Evolutionary conservation across 2,797 vertebrate species (phyloP).

Genomic region (Fistularia commersonii): DNA sequence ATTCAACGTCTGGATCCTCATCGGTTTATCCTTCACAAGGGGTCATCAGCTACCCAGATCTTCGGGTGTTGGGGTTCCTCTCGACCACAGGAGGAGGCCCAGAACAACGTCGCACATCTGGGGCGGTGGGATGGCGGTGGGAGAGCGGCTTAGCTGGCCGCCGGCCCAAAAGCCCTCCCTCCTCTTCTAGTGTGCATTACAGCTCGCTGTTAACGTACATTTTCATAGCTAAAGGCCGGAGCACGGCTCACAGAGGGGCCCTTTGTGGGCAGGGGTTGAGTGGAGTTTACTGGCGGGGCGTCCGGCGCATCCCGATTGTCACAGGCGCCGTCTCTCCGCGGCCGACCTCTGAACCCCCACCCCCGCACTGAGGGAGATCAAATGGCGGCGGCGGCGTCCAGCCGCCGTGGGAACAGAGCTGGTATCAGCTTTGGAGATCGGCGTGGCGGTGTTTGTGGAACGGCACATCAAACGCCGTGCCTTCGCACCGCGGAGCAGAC

Average conservation of each 20-base stretch:
- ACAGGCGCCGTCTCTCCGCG: slow-evolving; percentile 10
- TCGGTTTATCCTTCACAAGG: slow-evolving; percentile 38
- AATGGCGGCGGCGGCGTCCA: too few relatives aligned
- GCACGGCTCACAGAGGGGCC: slow-evolving; percentile 28
- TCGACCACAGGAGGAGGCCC: slow-evolving; percentile 56
- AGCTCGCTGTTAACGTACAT: slow-evolving; percentile 45
- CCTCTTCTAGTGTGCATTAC: slow-evolving; percentile 44
- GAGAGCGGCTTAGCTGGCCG: slow-evolving; percentile 40
- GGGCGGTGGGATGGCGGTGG: slow-evolving; percentile 11
- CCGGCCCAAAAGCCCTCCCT: slow-evolving; percentile 39
- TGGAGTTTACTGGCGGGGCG: slow-evolving; percentile 33
- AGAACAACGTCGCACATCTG: slow-evolving; percentile 67
- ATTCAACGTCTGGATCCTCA: slow-evolving; percentile 3
- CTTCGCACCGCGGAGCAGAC: too few relatives aligned
- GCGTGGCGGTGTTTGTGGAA: slow-evolving; percentile 39
- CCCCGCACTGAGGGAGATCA: too few relatives aligned
- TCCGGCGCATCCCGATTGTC: slow-evolving; percentile 17
- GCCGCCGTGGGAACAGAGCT: too few relatives aligned
- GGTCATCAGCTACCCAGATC: slow-evolving; percentile 66
- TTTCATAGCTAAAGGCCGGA: slow-evolving; percentile 44
- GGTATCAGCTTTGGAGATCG: slow-evolving; percentile 40
- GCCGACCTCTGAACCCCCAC: too few relatives aligned
- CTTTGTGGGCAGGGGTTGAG: slow-evolving; percentile 42
- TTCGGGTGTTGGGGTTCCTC: slow-evolving; percentile 54
- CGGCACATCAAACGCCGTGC: slow-evolving; percentile 63